These are phyloP conservation scores for Mesopsocus fuscifrons DNA, from an alignment of 2,888 invertebrate genomes.

Conservation along the genomic window DNA sequence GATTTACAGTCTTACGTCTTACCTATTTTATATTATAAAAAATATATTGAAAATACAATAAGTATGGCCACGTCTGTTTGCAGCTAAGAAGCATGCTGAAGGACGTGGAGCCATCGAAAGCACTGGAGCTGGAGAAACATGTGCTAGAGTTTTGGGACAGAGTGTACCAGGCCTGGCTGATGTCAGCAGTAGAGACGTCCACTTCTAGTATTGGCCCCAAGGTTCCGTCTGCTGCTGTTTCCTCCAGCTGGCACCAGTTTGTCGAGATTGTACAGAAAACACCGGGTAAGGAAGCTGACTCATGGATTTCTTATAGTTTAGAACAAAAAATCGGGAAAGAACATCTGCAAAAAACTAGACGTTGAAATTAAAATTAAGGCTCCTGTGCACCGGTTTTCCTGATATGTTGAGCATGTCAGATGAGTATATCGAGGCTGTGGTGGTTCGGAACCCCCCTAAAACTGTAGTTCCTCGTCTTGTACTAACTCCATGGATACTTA, in stretches of 20 bases:
- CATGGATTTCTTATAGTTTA: background rate
- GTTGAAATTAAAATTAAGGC: too few species aligned
- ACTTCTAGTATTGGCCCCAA: conserved; percentile 43
- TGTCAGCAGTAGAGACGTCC: conserved; percentile 36
- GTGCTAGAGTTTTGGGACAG: conserved; percentile 85
- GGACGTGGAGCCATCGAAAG: conserved; percentile 56
- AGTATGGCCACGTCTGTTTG: too few species aligned
- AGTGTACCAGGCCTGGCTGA: conserved; percentile 82
- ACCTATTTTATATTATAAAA: too few species aligned
- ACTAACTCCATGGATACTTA: conserved; percentile 22
- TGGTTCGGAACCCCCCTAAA: too few species aligned
- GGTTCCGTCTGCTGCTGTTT: conserved; percentile 51
- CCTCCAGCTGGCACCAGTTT: conserved; percentile 50
- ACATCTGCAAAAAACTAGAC: too few species aligned
- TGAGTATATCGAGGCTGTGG: too few species aligned
- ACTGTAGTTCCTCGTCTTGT: too few species aligned
- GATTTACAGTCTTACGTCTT: too few species aligned
- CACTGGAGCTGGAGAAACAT: conserved; percentile 67
- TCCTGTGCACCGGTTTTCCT: too few species aligned
- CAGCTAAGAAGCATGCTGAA: conserved; percentile 59
- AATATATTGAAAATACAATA: too few species aligned
- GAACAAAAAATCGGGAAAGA: background rate
- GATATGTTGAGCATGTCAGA: too few species aligned
- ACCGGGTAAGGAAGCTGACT: conserved; percentile 35
- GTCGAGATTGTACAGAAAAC: conserved; percentile 52